These are phyloP conservation scores for Platycheirus albimanus DNA, from an alignment of 2,888 invertebrate species.

Conservation along the genomic window DNA sequence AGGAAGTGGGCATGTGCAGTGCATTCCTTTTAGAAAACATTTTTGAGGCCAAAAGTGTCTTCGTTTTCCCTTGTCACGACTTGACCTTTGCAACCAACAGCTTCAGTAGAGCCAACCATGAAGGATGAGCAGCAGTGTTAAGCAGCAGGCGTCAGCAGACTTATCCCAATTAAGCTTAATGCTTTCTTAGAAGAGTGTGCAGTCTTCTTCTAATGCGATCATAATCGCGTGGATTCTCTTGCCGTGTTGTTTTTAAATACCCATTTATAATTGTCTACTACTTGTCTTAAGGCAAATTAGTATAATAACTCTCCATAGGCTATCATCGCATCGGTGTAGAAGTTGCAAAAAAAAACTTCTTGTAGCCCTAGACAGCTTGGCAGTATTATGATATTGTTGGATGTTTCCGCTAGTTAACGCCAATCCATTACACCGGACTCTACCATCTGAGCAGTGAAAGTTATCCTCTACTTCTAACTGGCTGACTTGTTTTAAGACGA, in stretches of 20 bases:
- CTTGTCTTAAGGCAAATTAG: not conserved
- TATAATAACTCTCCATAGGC: not conserved
- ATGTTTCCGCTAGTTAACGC: constrained; percentile 16
- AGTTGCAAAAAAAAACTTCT: not conserved
- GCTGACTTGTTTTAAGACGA: constrained; percentile 16
- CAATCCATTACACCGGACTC: constrained; percentile 26
- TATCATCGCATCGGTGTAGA: not conserved
- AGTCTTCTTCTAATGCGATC: constrained; percentile 4
- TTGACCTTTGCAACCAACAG: constrained; percentile 34
- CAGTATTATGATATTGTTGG: constrained; percentile 8
- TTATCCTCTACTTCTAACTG: constrained; percentile 44
- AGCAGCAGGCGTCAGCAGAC: constrained; percentile 36
- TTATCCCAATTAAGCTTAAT: constrained; percentile 45
- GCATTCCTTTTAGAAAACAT: constrained; percentile 35
- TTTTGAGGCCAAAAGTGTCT: constrained; percentile 39
- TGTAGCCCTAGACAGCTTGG: not conserved
- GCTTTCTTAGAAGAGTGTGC: not conserved
- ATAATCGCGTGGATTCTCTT: not conserved
- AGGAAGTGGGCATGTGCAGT: constrained; percentile 42
- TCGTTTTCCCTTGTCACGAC: constrained; percentile 70
- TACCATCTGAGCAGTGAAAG: constrained; percentile 59
- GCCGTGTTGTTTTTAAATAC: not conserved
- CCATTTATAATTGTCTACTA: not conserved
- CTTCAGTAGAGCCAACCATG: not conserved
- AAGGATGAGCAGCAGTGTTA: not conserved